A percentile compares a stretch with the other conserved stretches of the same genome.
phyloP scores from a whole-genome alignment of 2,113 vertebrate genomes.

The Solenodon paradoxus region DNA sequence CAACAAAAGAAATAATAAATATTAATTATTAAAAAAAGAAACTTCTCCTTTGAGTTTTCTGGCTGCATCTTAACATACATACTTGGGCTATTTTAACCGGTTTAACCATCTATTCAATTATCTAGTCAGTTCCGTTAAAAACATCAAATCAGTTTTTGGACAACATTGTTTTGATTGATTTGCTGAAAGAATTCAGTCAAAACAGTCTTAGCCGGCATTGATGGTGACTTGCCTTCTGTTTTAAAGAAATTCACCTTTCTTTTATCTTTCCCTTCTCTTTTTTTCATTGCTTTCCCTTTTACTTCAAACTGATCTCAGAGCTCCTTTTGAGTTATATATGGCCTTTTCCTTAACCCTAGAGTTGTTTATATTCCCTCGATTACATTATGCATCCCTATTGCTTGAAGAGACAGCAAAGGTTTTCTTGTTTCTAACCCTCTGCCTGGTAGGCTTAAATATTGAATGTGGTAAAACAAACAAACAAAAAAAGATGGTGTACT shows the following conservation, averaged over 20 bases:
- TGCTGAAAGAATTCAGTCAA: slow-evolving; percentile 30
- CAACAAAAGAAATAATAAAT: too few relatives aligned
- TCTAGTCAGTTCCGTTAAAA: slow-evolving; percentile 30
- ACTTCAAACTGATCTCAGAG: neutral
- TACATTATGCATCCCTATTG: neutral
- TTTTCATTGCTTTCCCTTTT: neutral
- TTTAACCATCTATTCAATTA: slow-evolving; percentile 49
- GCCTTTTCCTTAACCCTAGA: neutral
- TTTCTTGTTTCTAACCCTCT: slow-evolving; percentile 16
- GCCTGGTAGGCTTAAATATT: neutral
- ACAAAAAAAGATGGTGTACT: neutral
- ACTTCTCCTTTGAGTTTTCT: neutral
- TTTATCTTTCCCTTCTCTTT: neutral
- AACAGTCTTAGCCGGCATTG: neutral
- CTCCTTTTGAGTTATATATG: neutral
- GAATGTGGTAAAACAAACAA: neutral
- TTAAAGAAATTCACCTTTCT: neutral
- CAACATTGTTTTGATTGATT: slow-evolving; percentile 41
- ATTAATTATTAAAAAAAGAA: too few relatives aligned
- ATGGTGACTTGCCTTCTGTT: neutral
- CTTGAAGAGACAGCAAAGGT: neutral
- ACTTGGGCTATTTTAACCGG: slow-evolving; percentile 6
- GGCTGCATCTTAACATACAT: neutral
- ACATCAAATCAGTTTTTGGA: neutral
- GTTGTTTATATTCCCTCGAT: neutral